A percentile compares a stretch with the other conserved stretches of the same genome.
Evolutionary conservation across 2,888 invertebrate species (phyloP).

Genomic region (Agrotis puta): DNA sequence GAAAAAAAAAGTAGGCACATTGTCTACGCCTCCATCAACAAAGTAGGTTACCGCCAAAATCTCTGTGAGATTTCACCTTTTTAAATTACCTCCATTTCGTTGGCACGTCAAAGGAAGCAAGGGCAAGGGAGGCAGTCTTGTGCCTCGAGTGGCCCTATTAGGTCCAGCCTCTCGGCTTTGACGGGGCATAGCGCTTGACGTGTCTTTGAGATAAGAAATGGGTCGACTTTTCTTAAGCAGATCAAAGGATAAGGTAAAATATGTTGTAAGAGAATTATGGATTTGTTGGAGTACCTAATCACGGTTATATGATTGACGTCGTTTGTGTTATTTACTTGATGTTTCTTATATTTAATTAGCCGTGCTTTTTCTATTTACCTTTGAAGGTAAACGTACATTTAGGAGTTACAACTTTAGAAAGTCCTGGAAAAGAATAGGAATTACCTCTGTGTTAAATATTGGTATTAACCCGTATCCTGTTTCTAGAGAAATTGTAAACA

Average conservation of each 20-base stretch:
- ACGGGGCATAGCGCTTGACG: constrained; percentile 78
- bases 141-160: constrained; percentile 86
- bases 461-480: too few relatives aligned
- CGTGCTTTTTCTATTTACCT: constrained; percentile 1
- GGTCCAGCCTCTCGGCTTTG: constrained; percentile 86
- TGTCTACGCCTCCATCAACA: constrained; percentile 34
- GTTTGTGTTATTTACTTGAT: constrained; percentile 41
- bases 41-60: constrained; percentile 64
- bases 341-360: constrained; percentile 32
- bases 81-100: constrained; percentile 87
- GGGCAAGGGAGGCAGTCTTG: constrained; percentile 76
- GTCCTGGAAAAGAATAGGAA: not conserved
- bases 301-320: constrained; percentile 56
- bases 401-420: not conserved
- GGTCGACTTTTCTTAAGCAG: constrained; percentile 81
- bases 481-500: too few relatives aligned
- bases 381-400: not conserved
- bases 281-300: constrained; percentile 63
- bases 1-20: not conserved
- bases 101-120: constrained; percentile 79
- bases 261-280: constrained; percentile 56
- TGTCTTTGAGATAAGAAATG: constrained; percentile 89
- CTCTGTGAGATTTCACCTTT: constrained; percentile 73
- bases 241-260: constrained; percentile 79
- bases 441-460: not conserved